Percentiles rank a stretch among this genome's conserved stretches.
phyloP scores from a whole-genome alignment of 1,140 invertebrate species.

The Drosophila hydei region DNA sequence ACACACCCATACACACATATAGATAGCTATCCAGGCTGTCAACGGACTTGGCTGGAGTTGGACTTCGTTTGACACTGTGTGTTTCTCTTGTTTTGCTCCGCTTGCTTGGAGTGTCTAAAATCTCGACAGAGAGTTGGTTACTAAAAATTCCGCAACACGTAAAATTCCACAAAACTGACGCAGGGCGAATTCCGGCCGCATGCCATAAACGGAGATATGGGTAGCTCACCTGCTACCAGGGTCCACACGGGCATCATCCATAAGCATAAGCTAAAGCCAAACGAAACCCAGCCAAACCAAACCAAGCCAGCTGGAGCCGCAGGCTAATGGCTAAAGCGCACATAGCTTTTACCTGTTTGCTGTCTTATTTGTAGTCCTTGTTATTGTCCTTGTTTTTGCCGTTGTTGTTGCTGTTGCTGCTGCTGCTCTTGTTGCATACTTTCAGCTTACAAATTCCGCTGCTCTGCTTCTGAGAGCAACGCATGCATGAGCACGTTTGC shows the following conservation, averaged over 20 bases:
- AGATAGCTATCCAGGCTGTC: slow-evolving; percentile 4
- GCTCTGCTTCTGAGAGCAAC: slow-evolving; percentile 13
- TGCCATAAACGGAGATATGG: slow-evolving; percentile 32
- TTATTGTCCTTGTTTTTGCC: slow-evolving; percentile 4
- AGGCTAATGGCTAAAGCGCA: slow-evolving; percentile 50
- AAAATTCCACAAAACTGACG: slow-evolving; percentile 53
- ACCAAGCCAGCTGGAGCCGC: slow-evolving; percentile 24
- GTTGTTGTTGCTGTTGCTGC: slow-evolving; percentile 5
- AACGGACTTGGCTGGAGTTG: slow-evolving; percentile 22
- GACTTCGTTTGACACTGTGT: slow-evolving; percentile 36
- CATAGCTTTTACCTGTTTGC: slow-evolving; percentile 47
- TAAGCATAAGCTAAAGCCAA: slow-evolving; percentile 24
- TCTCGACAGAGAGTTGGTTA: slow-evolving; percentile 51
- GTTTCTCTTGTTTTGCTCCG: no score
- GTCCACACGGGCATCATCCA: slow-evolving; percentile 34
- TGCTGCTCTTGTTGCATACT: slow-evolving; percentile 63
- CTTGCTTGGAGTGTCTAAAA: slow-evolving; percentile 17
- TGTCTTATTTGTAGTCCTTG: slow-evolving; percentile 35
- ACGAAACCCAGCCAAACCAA: background rate
- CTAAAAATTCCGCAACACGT: slow-evolving; percentile 67
- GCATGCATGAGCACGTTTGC: slow-evolving; percentile 62
- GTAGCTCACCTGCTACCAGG: slow-evolving; percentile 13
- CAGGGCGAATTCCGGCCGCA: slow-evolving; percentile 48
- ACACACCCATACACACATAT: slow-evolving; percentile 3
- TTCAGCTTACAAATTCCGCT: slow-evolving; percentile 67